Evolutionary conservation across 2,113 vertebrate species (phyloP), one percentile per base, ranked within the genome.

Genomic region (Illadopsis cleaveri): DNA sequence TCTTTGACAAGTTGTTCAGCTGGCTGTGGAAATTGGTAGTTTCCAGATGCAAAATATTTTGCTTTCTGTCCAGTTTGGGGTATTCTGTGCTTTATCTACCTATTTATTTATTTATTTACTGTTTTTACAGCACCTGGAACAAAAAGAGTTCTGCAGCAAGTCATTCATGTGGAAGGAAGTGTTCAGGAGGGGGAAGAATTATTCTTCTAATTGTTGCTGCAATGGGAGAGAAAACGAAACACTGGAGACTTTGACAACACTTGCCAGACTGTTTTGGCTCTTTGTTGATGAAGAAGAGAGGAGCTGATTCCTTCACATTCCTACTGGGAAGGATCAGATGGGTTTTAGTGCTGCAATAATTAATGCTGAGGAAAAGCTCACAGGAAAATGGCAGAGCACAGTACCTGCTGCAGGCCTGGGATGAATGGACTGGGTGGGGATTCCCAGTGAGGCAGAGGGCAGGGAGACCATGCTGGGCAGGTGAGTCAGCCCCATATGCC

Each of bases 141-240:
- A 2, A 83, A 83, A 78, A 81, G 30, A 22, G 7, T 56, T 71
- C n/a, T 44, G 44, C 44, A 44, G 44, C 44, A 44, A 44, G 44
- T 44, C 25, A 13, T 50, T 48, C 45, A 5, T 47, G 21, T 47
- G 21, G 11, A 21, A 11, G 45, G 45, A 47, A 47, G 20, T 48
- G 23, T 48, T 89, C 1, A 1, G 51, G 11, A 20, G 28, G 24
- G 8, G 4, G 1, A 6, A n/a, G 10, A 13, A 8, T 10, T 50
- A 25, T 75, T 61, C 12, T 80, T 64, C 70, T 58, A 62, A 54
- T 54, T 72, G 23, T 57, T 94, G 72, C 45, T 40, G 22, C 20
- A 65, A 2, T 13, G 2, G 1, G n/a, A 85, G 14, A 30, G 24
- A 68, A 92, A 72, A 82, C 20, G 11, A 44, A 90, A 37, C 21